Base-by-base conservation (phyloP, 2,797 vertebrate species). In the Odontamblyopus rebecca region DNA sequence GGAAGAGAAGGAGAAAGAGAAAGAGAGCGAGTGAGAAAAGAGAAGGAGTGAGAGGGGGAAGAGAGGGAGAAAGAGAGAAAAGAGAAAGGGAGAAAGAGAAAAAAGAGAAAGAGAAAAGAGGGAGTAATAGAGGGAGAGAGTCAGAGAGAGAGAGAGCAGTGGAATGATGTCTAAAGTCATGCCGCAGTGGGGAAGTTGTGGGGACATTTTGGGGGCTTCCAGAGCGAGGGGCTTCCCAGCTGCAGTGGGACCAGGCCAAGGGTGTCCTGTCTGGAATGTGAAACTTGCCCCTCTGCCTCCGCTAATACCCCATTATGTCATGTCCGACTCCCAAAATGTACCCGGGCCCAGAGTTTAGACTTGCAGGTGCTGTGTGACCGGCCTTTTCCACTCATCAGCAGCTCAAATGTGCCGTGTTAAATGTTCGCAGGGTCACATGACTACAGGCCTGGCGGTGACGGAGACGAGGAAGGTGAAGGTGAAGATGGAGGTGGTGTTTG, bases 121-220 rank as follows among this genome's bases (percentile, higher is more conserved):
- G n/a, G 11, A 11, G 1, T 1, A 4, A 3, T 4, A 12, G 0
- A 12, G 23, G n/a, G 5, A 11, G 51, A n/a, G 1, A n/a, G n/a
- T 4, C 1, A 5, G 54, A 23, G 8, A 13, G 23, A 27, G 56
- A 4, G 23, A 13, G 11, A 3, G 56, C 32, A 12, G 44, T 69
- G 74, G 77, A 80, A 83, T 66, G 72, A 80, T 74, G 76, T 64
- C 68, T 72, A 51, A 68, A 76, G 82, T 75, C 65, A 59, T 69
- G 44, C 75, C 27, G 72, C 30, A 18, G 53, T 62, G 73, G 81
- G 82, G 82, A 75, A 70, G 61, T 85, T 86, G 78, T 81, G 71
- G 77, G 85, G 73, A 88, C 57, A 18, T 32, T 89, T 89, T 77
- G 77, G 89, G 89, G 89, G 82, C 70, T 89, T 91, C 85, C 87